Evolutionary conservation across 2,113 vertebrate genomes (phyloP).

Genomic region (Megaleporinus macrocephalus): DNA sequence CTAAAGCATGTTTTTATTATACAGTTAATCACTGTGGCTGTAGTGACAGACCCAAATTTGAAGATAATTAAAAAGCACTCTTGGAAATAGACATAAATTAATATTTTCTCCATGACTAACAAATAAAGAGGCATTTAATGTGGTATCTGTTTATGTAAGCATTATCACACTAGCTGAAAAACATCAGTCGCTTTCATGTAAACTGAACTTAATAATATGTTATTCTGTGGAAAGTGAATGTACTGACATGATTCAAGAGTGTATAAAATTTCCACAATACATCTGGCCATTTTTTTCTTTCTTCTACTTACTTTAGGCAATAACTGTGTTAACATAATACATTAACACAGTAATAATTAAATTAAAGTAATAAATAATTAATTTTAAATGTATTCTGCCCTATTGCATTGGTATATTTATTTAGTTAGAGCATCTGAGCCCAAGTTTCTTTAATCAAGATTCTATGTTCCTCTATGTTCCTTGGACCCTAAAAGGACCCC

Average conservation of each 20-base stretch:
- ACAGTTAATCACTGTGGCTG: constrained; percentile 19
- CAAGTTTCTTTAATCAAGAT: no score
- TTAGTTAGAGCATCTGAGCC: background rate
- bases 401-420: background rate
- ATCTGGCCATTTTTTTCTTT: no score
- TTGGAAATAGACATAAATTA: background rate
- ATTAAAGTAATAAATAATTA: no score
- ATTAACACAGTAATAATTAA: background rate
- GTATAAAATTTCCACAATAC: background rate
- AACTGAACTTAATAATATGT: background rate
- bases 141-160: background rate
- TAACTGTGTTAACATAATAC: no score
- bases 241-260: no score
- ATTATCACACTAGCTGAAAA: background rate
- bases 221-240: background rate
- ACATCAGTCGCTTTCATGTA: background rate
- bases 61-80: background rate
- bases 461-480: no score
- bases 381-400: no score
- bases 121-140: background rate
- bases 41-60: background rate
- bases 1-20: constrained; percentile 19
- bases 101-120: background rate
- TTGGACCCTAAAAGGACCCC: no score
- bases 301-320: no score